Conservation (phyloP, 2,888 invertebrate species). For the Catonia carolina region DNA sequence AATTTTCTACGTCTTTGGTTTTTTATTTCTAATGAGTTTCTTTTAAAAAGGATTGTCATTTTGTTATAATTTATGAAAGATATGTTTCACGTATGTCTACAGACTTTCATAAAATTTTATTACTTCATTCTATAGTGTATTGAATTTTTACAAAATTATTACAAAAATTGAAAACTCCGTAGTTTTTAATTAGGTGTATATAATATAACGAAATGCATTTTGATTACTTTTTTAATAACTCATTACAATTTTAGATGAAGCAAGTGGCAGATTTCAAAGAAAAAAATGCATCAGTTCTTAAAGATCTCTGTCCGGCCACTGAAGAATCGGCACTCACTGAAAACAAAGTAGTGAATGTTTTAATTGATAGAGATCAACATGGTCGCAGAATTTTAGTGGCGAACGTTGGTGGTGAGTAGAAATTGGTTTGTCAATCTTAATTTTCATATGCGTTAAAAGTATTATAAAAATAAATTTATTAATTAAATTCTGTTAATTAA, state of each 20-base stretch:
- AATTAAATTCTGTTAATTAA: not conserved
- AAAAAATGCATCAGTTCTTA: slow-evolving; percentile 57
- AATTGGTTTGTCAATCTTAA: slow-evolving; percentile 1
- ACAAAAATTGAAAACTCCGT: no score
- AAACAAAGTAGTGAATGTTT: slow-evolving; percentile 67
- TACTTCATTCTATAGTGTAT: no score
- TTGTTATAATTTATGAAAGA: no score
- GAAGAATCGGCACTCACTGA: slow-evolving; percentile 62
- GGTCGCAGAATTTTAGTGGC: slow-evolving; percentile 68
- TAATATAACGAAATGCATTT: no score
- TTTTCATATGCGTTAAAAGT: slow-evolving; percentile 13
- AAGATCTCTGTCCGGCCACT: slow-evolving; percentile 58
- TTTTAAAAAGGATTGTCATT: no score
- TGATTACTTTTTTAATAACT: no score
- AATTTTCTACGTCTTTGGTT: no score
- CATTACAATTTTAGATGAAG: slow-evolving; percentile 54
- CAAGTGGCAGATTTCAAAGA: slow-evolving; percentile 68
- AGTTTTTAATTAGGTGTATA: no score
- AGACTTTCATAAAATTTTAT: no score
- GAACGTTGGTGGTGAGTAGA: slow-evolving; percentile 60
- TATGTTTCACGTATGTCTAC: no score
- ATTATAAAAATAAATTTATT: not conserved
- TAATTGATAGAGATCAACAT: slow-evolving; percentile 66
- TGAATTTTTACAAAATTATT: no score
- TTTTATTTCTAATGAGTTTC: no score